Evolutionary conservation across 2,797 vertebrate species (phyloP).

Genomic region (Ptychobarbus kaznakovi): DNA sequence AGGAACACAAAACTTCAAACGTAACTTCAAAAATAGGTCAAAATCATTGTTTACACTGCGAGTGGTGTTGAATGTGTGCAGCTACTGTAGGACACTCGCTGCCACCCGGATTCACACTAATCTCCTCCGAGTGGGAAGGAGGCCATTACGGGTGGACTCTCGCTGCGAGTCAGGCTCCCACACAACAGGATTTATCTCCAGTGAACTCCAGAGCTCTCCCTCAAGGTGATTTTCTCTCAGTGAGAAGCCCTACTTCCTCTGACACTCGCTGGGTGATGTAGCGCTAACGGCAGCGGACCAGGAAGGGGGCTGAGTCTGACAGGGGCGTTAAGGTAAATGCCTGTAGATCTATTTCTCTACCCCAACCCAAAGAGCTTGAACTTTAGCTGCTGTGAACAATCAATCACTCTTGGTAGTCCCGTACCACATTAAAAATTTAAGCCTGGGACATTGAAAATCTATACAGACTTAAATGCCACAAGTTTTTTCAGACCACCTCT

Average conservation of each 20-base stretch:
- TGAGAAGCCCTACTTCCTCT: constrained; percentile 37
- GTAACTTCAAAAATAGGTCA: constrained; percentile 15
- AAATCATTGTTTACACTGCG: constrained; percentile 28
- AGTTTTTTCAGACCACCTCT: neutral
- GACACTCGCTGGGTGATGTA: constrained; percentile 36
- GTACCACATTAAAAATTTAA: constrained; percentile 48
- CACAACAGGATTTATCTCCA: constrained; percentile 46
- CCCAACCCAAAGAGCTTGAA: constrained; percentile 45
- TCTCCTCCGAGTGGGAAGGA: constrained; percentile 34
- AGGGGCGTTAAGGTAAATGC: constrained; percentile 40
- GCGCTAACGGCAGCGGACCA: constrained; percentile 8
- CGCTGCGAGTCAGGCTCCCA: constrained; percentile 2
- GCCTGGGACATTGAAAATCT: constrained; percentile 31
- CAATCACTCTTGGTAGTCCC: constrained; percentile 48
- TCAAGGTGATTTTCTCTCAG: constrained; percentile 39
- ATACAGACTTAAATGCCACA: constrained; percentile 35
- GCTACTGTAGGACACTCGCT: constrained; percentile 1
- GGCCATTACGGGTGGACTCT: constrained; percentile 42
- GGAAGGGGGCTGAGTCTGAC: constrained; percentile 39
- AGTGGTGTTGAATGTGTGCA: neutral
- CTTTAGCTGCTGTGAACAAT: constrained; percentile 52
- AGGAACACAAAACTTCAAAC: neutral
- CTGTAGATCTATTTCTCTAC: constrained; percentile 38
- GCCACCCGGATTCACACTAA: constrained; percentile 35
- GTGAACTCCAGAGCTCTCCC: constrained; percentile 47